Conservation (phyloP, 2,888 invertebrate species). For the Andricus curvator region DNA sequence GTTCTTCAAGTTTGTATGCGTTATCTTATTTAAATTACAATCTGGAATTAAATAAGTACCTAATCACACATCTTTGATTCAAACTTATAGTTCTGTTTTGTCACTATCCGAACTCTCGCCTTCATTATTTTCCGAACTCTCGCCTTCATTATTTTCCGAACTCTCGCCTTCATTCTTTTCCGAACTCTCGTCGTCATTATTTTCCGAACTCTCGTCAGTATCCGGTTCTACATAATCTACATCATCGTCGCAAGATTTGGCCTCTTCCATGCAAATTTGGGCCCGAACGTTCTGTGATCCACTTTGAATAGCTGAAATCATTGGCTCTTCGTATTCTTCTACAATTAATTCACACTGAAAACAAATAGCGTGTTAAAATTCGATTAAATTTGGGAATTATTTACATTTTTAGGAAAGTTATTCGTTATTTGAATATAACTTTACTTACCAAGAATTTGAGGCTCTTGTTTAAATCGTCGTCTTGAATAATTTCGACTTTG, state of each 20-base stretch:
- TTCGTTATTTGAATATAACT: not conserved
- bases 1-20: not conserved
- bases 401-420: not conserved
- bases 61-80: not conserved
- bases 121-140: not conserved
- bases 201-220: not conserved
- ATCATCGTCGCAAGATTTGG: slow-evolving; percentile 44
- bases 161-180: not conserved
- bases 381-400: not conserved
- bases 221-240: slow-evolving; percentile 40
- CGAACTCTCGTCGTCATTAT: not conserved
- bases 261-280: slow-evolving; percentile 42
- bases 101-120: too few species aligned
- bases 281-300: slow-evolving; percentile 27
- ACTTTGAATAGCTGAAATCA: slow-evolving; percentile 43
- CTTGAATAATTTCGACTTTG: slow-evolving; percentile 90
- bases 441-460: slow-evolving; percentile 89
- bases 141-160: not conserved
- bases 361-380: not conserved
- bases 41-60: not conserved
- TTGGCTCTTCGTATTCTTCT: slow-evolving; percentile 48
- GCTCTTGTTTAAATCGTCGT: slow-evolving; percentile 92
- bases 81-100: not conserved
- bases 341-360: slow-evolving; percentile 51
- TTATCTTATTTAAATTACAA: not conserved